Conservation (phyloP, 2,888 invertebrate genomes). For the Cerceris ruficornis region DNA sequence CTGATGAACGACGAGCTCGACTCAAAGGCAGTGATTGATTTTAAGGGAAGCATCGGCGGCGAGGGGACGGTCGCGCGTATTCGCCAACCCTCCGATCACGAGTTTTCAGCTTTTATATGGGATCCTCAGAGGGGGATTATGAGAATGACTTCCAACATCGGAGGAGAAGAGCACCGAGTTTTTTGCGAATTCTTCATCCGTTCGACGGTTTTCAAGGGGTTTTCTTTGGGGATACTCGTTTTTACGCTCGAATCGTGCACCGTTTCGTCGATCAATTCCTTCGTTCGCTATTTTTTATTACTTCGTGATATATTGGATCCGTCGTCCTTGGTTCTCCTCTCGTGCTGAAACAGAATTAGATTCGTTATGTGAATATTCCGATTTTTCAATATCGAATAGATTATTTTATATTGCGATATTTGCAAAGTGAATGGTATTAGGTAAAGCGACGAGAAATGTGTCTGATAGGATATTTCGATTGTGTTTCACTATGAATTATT, state of each 20-base stretch:
- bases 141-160: neutral
- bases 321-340: neutral
- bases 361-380: too few species aligned
- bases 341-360: neutral
- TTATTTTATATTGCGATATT: too few species aligned
- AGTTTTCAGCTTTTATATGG: neutral
- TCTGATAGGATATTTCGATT: too few species aligned
- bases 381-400: too few species aligned
- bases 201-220: slow-evolving; percentile 6
- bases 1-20: slow-evolving; percentile 51
- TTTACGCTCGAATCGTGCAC: neutral
- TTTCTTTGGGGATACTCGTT: neutral
- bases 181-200: neutral
- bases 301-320: neutral
- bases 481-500: too few species aligned
- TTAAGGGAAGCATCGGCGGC: slow-evolving; percentile 63
- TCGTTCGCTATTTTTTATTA: neutral
- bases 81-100: slow-evolving; percentile 5
- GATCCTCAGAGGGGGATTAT: neutral
- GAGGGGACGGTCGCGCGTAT: slow-evolving; percentile 7
- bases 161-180: neutral
- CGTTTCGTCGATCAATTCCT: slow-evolving; percentile 41
- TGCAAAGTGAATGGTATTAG: too few species aligned
- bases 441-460: too few species aligned
- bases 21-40: slow-evolving; percentile 40